phyloP scores from a whole-genome alignment of 2,797 vertebrate species.

The Coregonus sp. region DNA sequence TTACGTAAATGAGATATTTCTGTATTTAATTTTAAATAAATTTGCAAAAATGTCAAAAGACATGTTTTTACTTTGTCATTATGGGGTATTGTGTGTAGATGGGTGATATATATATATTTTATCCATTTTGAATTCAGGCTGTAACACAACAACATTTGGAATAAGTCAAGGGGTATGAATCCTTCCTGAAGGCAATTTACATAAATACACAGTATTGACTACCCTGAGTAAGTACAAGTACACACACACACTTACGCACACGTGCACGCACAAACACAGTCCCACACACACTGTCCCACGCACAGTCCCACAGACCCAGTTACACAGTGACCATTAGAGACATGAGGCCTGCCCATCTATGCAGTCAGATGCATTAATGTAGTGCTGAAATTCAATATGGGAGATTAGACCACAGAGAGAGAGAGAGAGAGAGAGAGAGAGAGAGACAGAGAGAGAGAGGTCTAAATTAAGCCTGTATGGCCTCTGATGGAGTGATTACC shows the following conservation, averaged over 20 bases:
- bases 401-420: constrained; percentile 42
- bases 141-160: no score
- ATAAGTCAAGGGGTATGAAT: no score
- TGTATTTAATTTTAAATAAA: no score
- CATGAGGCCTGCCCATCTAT: neutral
- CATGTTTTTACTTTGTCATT: no score
- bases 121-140: no score
- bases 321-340: neutral
- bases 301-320: neutral
- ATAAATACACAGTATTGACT: neutral
- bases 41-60: no score
- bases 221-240: neutral
- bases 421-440: constrained; percentile 26
- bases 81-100: no score
- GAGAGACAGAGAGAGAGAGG: constrained; percentile 19
- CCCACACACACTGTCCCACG: neutral
- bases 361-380: constrained; percentile 24
- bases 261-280: neutral
- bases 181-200: neutral
- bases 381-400: constrained; percentile 58
- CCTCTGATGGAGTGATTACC: constrained; percentile 43
- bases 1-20: no score
- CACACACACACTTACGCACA: neutral
- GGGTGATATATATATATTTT: no score
- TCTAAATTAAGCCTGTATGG: constrained; percentile 46